Percentiles rank a stretch among this genome's conserved stretches.
Conservation (phyloP, 2,888 invertebrate genomes). For the Eupithecia pulchellata region DNA sequence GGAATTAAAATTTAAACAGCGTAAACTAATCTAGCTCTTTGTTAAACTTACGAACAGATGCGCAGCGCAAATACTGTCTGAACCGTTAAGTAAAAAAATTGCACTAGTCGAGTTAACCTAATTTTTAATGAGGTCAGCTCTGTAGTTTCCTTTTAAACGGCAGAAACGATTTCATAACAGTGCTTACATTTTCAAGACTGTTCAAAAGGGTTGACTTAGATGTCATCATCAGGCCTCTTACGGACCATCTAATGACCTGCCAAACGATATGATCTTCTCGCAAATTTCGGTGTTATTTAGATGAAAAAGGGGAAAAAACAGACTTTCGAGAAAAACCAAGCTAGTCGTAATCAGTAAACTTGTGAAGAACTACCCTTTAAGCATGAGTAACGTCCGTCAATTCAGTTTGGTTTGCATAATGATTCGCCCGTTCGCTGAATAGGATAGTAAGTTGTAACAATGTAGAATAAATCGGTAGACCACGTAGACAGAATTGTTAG, state of each 20-base stretch:
- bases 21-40: constrained; percentile 10
- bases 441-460: constrained; percentile 30
- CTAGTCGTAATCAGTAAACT: not conserved
- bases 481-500: constrained; percentile 61
- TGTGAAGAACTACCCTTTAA: not conserved
- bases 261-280: not conserved
- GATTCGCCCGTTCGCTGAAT: constrained; percentile 19
- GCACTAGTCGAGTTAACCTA: constrained; percentile 40
- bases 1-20: not conserved
- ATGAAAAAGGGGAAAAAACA: not conserved
- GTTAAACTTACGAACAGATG: constrained; percentile 22
- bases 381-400: not conserved
- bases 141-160: constrained; percentile 37
- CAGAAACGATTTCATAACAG: constrained; percentile 22
- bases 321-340: not conserved
- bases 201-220: constrained; percentile 13
- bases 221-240: not conserved
- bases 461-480: constrained; percentile 39
- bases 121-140: constrained; percentile 40
- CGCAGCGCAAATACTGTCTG: constrained; percentile 32
- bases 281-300: not conserved
- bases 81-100: constrained; percentile 32
- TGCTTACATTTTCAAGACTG: constrained; percentile 22
- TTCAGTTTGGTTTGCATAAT: constrained; percentile 5
- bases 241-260: not conserved